A percentile compares a stretch with the other conserved stretches of the same genome.
These are phyloP conservation scores for Dysmachus trigonus DNA, from an alignment of 2,888 invertebrate species.

Conservation along the genomic window DNA sequence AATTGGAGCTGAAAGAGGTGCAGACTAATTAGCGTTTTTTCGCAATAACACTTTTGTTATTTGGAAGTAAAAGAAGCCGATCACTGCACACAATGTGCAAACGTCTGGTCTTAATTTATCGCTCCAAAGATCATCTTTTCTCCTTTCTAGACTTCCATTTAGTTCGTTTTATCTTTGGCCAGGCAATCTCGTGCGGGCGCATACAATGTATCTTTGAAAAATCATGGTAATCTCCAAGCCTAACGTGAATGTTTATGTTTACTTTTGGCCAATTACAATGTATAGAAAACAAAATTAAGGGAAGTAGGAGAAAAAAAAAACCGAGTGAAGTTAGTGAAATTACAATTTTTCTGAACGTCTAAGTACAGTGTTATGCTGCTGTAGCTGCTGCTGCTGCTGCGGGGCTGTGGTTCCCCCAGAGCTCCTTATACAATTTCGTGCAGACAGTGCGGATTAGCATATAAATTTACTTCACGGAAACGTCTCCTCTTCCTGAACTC, in stretches of 20 bases:
- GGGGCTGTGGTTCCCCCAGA: neutral
- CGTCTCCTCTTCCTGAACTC: neutral
- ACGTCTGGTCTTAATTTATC: neutral
- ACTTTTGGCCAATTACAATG: neutral
- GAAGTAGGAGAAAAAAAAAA: neutral
- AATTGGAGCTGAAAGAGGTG: neutral
- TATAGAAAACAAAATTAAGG: neutral
- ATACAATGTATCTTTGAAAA: neutral
- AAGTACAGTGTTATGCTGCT: neutral
- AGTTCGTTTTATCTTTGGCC: neutral
- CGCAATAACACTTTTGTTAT: neutral
- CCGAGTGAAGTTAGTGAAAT: neutral
- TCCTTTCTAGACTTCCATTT: neutral
- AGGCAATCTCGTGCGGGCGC: neutral
- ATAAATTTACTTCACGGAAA: neutral
- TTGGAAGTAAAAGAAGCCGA: neutral
- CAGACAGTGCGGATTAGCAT: constrained; percentile 18
- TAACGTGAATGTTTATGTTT: constrained; percentile 12
- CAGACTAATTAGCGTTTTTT: neutral
- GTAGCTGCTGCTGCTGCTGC: neutral
- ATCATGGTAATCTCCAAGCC: neutral
- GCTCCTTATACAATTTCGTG: constrained; percentile 9
- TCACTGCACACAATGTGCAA: neutral
- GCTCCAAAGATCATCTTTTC: neutral
- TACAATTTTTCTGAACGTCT: neutral